These are phyloP conservation scores for Melitaea cinxia DNA, from an alignment of 1,140 invertebrate genomes.

Conservation along the genomic window DNA sequence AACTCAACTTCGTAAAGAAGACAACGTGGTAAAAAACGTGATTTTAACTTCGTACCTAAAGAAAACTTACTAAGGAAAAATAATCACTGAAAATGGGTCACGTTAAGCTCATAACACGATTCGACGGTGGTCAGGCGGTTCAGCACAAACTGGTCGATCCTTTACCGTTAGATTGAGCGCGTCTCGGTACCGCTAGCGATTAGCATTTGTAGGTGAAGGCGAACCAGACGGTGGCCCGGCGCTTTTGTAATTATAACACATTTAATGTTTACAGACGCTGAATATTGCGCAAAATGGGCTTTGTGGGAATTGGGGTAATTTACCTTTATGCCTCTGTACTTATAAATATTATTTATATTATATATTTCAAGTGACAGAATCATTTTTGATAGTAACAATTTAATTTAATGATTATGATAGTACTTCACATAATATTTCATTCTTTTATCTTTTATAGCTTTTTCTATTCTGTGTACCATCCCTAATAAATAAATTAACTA, in stretches of 20 bases:
- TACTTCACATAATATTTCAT: no score
- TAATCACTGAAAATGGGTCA: conserved; percentile 6
- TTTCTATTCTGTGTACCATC: no score
- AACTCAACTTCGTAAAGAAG: no score
- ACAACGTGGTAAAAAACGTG: no score
- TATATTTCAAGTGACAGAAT: background rate
- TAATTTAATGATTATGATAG: no score
- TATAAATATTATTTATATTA: no score
- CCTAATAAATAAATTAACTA: no score
- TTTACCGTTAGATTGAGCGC: conserved; percentile 56
- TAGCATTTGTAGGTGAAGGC: conserved; percentile 71
- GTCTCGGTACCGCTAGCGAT: conserved; percentile 54
- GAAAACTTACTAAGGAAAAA: no score
- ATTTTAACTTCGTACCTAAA: no score
- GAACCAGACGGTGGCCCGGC: conserved; percentile 37
- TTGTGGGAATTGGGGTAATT: background rate
- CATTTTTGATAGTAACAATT: background rate
- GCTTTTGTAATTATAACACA: conserved; percentile 43
- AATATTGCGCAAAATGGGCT: background rate
- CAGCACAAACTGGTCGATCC: conserved; percentile 38
- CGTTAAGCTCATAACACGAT: conserved; percentile 1
- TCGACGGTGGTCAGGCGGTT: conserved; percentile 11
- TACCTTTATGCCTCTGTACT: no score
- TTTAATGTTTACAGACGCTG: conserved; percentile 11
- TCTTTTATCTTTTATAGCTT: no score